Conservation (phyloP, 2,797 vertebrate genomes). For the Hydrophis major region DNA sequence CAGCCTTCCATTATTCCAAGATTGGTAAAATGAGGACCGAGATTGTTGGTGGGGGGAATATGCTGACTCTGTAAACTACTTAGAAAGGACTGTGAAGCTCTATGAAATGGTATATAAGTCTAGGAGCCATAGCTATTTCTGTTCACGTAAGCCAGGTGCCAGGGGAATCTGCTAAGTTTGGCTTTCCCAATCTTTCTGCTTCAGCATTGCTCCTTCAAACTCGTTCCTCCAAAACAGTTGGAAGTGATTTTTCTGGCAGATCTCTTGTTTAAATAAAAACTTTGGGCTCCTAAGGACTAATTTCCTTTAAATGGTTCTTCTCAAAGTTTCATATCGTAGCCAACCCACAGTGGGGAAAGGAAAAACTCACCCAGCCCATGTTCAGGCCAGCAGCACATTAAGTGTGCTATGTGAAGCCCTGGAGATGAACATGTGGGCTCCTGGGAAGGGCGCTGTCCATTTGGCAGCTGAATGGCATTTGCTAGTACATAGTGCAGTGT, state of each 20-base stretch:
- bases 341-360: constrained; percentile 65
- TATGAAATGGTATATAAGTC: neutral
- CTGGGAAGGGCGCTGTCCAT: neutral
- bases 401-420: constrained; percentile 48
- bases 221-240: constrained; percentile 37
- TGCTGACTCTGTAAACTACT: neutral
- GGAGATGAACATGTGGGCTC: neutral
- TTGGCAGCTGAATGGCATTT: rapidly evolving
- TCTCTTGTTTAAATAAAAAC: constrained; percentile 61
- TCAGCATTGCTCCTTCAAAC: neutral
- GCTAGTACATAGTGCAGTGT: neutral
- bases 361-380: constrained; percentile 63
- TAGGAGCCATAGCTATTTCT: neutral
- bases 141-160: neutral
- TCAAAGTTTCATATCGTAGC: constrained; percentile 67
- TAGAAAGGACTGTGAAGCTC: neutral
- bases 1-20: neutral
- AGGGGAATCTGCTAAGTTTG: rapidly evolving
- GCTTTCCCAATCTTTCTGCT: neutral
- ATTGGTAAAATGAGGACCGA: neutral
- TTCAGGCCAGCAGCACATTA: constrained; percentile 57
- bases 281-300: constrained; percentile 63
- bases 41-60: neutral
- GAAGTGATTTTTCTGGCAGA: constrained; percentile 35
- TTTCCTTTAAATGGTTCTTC: constrained; percentile 73